Evolutionary conservation across 2,797 vertebrate species (phyloP), one percentile per base, ranked within the genome.

Genomic region (Gastrophryne carolinensis): DNA sequence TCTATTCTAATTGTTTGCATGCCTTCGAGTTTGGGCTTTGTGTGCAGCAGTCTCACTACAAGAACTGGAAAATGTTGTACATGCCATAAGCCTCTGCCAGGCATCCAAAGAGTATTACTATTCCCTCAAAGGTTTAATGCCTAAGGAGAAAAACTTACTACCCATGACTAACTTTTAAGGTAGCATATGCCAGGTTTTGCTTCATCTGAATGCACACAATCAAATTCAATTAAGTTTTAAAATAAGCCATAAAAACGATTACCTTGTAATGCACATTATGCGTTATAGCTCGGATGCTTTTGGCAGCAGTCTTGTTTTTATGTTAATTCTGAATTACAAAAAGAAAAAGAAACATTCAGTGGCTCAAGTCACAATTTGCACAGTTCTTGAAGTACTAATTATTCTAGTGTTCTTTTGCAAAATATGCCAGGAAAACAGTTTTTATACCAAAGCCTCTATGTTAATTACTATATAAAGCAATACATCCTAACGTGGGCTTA

Each of bases 161-260:
- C 44, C 34, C 61, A 34, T 73, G 34, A 65, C 50, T 39, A 61
- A 63, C 49, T 41, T 73, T 65, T 64, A 54, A 64, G 49, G 60
- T 23, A 73, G 27, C 64, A 68, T 60, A 61, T 60, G 54, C 44
- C 32, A 37, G 24, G 52, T 61, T 62, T 61, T 35, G 29, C 44
- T 66, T 53, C 56, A 68, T 44, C 61, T 67, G 35, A 58, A 47
- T 58, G 30, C 41, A 58, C 27, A 29, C 63, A 66, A 54, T 67
- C 65, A 35, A 75, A 75, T 35, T 68, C 73, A 75, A 61, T 68
- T 75, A 60, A 37, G 72, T 50, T 75, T 75, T 67, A 75, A 60
- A 67, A 67, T 57, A 67, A 57, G 72, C 39, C 21, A 41, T 75
- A 75, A 75, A 75, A 67, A 41, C 37, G 21, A 75, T 75, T 75